Evolutionary conservation across 2,797 vertebrate genomes (phyloP).

Genomic region (Anableps anableps): DNA sequence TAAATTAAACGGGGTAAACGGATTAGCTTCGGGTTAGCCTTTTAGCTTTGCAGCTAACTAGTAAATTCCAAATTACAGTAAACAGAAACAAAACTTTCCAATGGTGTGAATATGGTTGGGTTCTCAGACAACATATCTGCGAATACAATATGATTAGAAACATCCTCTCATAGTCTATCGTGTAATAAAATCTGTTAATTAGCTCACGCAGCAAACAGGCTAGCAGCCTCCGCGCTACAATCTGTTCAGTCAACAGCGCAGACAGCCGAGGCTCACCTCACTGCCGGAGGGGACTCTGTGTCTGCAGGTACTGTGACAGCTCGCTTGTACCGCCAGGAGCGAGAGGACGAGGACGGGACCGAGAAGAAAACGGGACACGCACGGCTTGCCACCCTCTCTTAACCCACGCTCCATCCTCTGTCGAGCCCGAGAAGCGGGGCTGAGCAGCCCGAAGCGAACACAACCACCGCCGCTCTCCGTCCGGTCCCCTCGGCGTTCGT

Average conservation of each 20-base stretch:
- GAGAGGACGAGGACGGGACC: constrained; percentile 49
- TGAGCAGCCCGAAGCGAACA: constrained; percentile 50
- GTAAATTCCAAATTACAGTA: neutral
- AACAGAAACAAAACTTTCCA: neutral
- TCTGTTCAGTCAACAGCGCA: neutral
- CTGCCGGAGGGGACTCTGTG: constrained; percentile 70
- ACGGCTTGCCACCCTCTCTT: constrained; percentile 60
- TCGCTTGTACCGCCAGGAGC: constrained; percentile 52
- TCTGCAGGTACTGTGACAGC: constrained; percentile 71
- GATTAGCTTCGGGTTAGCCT: constrained; percentile 3
- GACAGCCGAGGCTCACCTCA: constrained; percentile 68
- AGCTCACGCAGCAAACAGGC: constrained; percentile 12
- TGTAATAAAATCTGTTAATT: neutral
- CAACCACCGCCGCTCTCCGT: constrained; percentile 61
- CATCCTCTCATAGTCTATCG: neutral
- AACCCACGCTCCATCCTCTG: constrained; percentile 78
- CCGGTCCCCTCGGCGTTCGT: constrained; percentile 50
- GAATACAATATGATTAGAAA: no score
- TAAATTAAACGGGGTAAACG: no score
- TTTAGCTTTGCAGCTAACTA: constrained; percentile 7
- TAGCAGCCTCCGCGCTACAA: neutral
- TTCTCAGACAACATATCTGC: neutral
- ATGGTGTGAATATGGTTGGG: neutral
- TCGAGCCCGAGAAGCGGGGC: constrained; percentile 40
- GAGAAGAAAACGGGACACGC: constrained; percentile 57